These are phyloP conservation scores for Momotus momota DNA, from an alignment of 2,797 vertebrate species.

Conservation along the genomic window DNA sequence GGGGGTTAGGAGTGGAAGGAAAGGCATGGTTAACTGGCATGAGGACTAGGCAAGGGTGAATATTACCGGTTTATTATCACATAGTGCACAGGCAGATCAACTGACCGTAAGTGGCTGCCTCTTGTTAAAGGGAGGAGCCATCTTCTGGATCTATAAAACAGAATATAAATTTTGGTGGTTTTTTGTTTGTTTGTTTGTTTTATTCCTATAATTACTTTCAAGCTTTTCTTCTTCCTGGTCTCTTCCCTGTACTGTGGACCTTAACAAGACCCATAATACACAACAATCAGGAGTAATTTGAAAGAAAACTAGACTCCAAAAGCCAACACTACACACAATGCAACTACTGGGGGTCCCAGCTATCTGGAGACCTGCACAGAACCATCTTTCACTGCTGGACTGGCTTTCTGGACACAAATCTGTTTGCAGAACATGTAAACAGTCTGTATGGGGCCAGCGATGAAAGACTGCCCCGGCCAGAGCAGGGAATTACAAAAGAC, in stretches of 20 bases:
- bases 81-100: background rate
- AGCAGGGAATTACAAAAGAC: background rate
- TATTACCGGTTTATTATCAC: background rate
- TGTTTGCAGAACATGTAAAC: background rate
- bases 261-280: background rate
- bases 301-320: background rate
- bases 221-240: background rate
- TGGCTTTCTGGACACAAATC: background rate
- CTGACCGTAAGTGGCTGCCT: background rate
- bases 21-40: background rate
- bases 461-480: background rate
- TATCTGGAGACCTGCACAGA: background rate
- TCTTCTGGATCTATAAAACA: background rate
- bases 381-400: background rate
- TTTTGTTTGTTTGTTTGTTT: background rate
- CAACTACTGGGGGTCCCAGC: background rate
- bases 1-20: too few relatives aligned
- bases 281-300: background rate
- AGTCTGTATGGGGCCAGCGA: background rate
- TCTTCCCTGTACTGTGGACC: background rate
- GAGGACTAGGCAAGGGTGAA: background rate
- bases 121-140: background rate
- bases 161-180: background rate
- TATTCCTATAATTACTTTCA: background rate
- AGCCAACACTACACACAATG: background rate